Conservation (phyloP, 2,888 invertebrate species). For the Hesperia comma region DNA sequence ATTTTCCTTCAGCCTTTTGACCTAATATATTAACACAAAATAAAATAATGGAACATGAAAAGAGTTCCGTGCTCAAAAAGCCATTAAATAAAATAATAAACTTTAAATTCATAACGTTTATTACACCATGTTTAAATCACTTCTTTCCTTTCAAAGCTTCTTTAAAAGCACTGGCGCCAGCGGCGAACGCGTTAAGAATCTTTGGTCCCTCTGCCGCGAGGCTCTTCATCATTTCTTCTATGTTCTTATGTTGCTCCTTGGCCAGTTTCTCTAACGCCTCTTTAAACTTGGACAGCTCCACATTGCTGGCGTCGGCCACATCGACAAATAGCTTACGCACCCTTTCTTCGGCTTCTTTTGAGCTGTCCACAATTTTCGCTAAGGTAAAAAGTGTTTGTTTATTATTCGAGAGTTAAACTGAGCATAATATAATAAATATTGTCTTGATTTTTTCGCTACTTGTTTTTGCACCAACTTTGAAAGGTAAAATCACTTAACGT, state of each 20-base stretch:
- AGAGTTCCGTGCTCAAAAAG: too few relatives aligned
- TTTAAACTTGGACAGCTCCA: constrained; percentile 54
- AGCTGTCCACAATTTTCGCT: constrained; percentile 55
- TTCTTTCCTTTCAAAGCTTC: constrained; percentile 46
- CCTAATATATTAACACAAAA: too few relatives aligned
- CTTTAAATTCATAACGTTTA: too few relatives aligned
- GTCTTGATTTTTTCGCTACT: too few relatives aligned
- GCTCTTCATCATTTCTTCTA: constrained; percentile 49
- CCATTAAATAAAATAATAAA: too few relatives aligned
- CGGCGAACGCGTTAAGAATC: constrained; percentile 50
- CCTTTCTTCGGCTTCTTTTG: constrained; percentile 53
- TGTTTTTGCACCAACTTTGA: too few relatives aligned
- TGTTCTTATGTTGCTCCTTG: constrained; percentile 49
- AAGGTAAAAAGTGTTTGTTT: background rate
- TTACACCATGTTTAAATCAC: background rate
- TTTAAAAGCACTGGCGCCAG: constrained; percentile 55
- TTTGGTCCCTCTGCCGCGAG: constrained; percentile 52
- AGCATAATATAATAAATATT: too few relatives aligned
- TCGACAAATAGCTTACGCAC: constrained; percentile 52
- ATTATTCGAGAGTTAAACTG: too few relatives aligned
- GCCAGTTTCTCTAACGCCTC: constrained; percentile 52
- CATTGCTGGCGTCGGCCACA: constrained; percentile 44
- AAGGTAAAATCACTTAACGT: too few relatives aligned
- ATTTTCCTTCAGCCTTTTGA: too few relatives aligned
- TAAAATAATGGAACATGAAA: too few relatives aligned